phyloP scores from a whole-genome alignment of 2,113 vertebrate genomes.

The Crotalus helleri region DNA sequence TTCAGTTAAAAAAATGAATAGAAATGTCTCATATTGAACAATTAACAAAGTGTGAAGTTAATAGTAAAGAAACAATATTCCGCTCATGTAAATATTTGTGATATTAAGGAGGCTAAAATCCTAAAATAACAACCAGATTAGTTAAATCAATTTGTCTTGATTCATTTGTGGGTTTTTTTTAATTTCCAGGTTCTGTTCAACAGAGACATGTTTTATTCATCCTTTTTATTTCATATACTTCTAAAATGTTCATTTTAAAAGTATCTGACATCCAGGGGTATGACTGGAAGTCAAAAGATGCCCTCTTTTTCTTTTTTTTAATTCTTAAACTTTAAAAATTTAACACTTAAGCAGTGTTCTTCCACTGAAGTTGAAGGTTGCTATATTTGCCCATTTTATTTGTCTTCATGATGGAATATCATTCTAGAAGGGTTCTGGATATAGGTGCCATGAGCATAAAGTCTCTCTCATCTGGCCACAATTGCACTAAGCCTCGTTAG shows the following conservation, averaged over 20 bases:
- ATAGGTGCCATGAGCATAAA: neutral
- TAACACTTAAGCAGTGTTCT: neutral
- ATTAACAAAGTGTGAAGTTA: neutral
- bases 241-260: neutral
- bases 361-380: neutral
- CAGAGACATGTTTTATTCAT: neutral
- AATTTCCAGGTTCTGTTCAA: neutral
- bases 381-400: neutral
- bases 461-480: neutral
- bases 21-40: neutral
- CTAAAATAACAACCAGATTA: neutral
- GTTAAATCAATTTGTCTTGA: neutral
- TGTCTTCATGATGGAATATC: neutral
- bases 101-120: too few relatives aligned
- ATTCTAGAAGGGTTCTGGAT: neutral
- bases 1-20: neutral
- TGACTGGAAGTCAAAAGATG: neutral
- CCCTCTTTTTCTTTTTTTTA: neutral
- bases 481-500: neutral
- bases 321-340: neutral
- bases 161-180: neutral
- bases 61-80: neutral
- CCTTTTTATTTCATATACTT: neutral
- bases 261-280: neutral
- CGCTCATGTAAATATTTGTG: neutral